Conservation (phyloP, 1,140 invertebrate genomes). For the Caenorhabditis remanei region DNA sequence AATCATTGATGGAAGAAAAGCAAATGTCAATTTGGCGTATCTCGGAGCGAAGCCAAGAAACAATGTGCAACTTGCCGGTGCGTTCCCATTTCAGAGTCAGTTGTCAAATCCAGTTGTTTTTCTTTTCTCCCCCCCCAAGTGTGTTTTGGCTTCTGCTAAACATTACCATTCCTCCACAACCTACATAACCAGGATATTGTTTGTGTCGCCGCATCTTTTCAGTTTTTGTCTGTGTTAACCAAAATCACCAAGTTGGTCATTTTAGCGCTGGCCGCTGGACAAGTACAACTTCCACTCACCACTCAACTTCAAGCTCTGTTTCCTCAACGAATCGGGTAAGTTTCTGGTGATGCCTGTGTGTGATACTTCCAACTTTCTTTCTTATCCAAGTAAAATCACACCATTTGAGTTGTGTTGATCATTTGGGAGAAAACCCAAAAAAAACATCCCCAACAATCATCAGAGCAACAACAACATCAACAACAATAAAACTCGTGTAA, state of each 20-base stretch:
- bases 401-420: conserved; percentile 36
- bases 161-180: conserved; percentile 50
- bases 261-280: conserved; percentile 67
- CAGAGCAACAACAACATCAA: background rate
- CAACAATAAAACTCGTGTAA: background rate
- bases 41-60: conserved; percentile 93
- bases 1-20: conserved; percentile 97
- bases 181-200: conserved; percentile 43
- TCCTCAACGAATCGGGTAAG: conserved; percentile 69
- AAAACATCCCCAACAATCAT: background rate
- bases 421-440: background rate
- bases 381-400: conserved; percentile 10
- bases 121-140: background rate
- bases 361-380: conserved; percentile 36
- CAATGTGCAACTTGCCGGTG: conserved; percentile 74
- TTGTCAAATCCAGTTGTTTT: conserved; percentile 31
- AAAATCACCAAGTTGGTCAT: conserved; percentile 51
- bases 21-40: conserved; percentile 97
- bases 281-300: conserved; percentile 67
- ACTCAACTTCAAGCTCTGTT: conserved; percentile 69
- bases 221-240: conserved; percentile 49
- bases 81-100: conserved; percentile 32
- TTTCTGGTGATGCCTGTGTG: conserved; percentile 44
- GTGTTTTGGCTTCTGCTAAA: conserved; percentile 52
- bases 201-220: conserved; percentile 55